Conservation (phyloP, 2,113 vertebrate genomes). For the Gnathonemus longibarbis region DNA sequence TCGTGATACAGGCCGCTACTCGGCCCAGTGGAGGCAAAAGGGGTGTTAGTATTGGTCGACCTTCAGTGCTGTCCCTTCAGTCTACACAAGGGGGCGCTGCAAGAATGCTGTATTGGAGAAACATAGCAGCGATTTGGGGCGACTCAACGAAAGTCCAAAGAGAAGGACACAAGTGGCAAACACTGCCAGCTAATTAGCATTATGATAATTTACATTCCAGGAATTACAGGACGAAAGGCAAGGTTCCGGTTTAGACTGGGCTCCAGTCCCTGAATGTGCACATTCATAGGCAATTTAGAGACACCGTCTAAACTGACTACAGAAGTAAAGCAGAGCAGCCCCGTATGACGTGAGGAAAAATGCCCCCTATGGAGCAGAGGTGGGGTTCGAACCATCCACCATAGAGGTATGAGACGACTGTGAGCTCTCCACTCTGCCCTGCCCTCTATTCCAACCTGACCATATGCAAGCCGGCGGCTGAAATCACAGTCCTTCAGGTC, state of each 20-base stretch:
- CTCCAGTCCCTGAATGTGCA: not conserved
- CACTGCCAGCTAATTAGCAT: not conserved
- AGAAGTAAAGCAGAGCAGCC: not conserved
- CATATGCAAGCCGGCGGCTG: rapidly evolving
- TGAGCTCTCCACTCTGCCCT: not conserved
- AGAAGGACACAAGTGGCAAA: not conserved
- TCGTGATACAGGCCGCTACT: not conserved
- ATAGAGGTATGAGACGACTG: not conserved
- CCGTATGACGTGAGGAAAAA: not conserved
- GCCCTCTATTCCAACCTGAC: not conserved
- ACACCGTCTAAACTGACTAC: not conserved
- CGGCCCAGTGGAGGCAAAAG: not conserved
- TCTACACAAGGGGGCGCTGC: not conserved
- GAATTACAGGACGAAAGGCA: not conserved
- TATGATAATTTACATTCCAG: not conserved
- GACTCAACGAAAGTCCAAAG: not conserved
- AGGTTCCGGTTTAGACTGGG: not conserved
- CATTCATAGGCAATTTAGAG: not conserved
- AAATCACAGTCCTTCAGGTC: not conserved
- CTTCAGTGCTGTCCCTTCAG: not conserved
- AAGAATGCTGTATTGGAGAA: not conserved
- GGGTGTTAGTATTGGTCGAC: not conserved
- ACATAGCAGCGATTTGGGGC: not conserved
- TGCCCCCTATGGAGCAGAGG: not conserved
- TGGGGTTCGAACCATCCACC: not conserved